Percentiles rank a stretch among this genome's conserved stretches.
Conservation (phyloP, 2,888 invertebrate species). For the Quadriops clusia region DNA sequence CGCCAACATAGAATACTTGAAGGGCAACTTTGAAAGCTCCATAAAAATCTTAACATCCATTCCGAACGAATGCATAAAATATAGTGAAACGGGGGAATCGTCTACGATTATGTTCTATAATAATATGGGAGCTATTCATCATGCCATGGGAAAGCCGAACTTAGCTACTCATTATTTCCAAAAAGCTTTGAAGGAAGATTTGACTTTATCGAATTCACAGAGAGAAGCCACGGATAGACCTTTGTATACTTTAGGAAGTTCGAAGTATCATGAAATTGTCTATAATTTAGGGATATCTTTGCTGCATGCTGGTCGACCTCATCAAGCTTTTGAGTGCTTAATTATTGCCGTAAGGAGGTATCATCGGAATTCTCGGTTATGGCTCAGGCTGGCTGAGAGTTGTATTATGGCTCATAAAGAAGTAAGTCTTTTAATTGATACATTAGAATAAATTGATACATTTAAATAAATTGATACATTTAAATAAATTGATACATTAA, state of each 20-base stretch:
- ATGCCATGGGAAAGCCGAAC: conserved; percentile 69
- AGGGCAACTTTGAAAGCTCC: conserved; percentile 50
- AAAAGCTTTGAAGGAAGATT: conserved; percentile 64
- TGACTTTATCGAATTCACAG: too few species aligned
- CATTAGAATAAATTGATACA: too few species aligned
- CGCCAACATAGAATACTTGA: conserved; percentile 52
- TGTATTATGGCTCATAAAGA: conserved; percentile 57
- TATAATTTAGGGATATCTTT: conserved; percentile 78
- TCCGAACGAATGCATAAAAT: conserved; percentile 35
- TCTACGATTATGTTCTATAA: conserved; percentile 59
- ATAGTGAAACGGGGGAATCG: conserved; percentile 48
- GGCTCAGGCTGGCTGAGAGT: conserved; percentile 89
- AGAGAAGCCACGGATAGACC: too few species aligned
- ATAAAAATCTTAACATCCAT: conserved; percentile 44
- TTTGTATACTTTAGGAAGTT: conserved; percentile 49
- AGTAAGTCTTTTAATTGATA: too few species aligned
- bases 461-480: too few species aligned
- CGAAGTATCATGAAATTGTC: conserved; percentile 52
- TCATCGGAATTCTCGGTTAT: conserved; percentile 79
- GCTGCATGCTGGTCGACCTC: conserved; percentile 66
- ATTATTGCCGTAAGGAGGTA: conserved; percentile 75
- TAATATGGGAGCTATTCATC: conserved; percentile 70
- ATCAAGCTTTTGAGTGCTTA: conserved; percentile 83
- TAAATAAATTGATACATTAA: too few species aligned
- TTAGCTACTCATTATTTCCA: conserved; percentile 69